phyloP scores from a whole-genome alignment of 2,888 invertebrate genomes.

The Drosophila quinaria region DNA sequence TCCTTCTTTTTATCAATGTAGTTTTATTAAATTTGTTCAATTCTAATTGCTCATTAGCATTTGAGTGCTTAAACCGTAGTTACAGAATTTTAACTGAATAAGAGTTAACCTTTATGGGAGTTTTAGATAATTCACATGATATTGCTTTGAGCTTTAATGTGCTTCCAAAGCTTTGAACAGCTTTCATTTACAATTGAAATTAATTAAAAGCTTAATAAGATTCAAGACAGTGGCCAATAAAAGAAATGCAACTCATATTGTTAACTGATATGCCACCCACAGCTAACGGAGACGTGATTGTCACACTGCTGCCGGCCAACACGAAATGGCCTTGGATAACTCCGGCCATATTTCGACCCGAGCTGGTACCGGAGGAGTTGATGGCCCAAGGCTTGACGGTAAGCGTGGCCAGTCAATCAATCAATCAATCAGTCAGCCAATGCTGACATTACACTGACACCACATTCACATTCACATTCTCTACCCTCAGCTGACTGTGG shows the following conservation, averaged over 20 bases:
- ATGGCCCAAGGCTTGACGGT: conserved; percentile 97
- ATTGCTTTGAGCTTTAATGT: too few species aligned
- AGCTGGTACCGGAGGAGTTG: conserved; percentile 96
- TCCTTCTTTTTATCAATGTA: too few species aligned
- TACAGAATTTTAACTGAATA: too few species aligned
- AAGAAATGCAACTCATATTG: conserved; percentile 1
- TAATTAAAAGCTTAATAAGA: too few species aligned
- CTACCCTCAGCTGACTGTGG: conserved; percentile 92
- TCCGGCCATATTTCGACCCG: conserved; percentile 95
- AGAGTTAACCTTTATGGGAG: too few species aligned
- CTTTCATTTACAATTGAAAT: too few species aligned
- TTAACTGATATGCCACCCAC: not conserved
- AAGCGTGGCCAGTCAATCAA: conserved; percentile 71
- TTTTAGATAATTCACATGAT: too few species aligned
- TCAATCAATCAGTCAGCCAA: not conserved
- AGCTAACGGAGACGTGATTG: conserved; percentile 97
- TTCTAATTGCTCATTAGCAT: too few species aligned
- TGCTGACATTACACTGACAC: not conserved
- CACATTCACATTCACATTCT: not conserved
- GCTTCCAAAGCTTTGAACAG: too few species aligned
- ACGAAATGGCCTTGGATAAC: conserved; percentile 96
- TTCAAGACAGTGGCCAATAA: too few species aligned
- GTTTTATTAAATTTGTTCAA: too few species aligned
- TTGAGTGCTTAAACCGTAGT: too few species aligned
- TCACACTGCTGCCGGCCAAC: conserved; percentile 95